Percentiles rank a stretch among this genome's conserved stretches.
phyloP scores from a whole-genome alignment of 2,888 invertebrate genomes.

The Pachycephus smyrnensis region DNA sequence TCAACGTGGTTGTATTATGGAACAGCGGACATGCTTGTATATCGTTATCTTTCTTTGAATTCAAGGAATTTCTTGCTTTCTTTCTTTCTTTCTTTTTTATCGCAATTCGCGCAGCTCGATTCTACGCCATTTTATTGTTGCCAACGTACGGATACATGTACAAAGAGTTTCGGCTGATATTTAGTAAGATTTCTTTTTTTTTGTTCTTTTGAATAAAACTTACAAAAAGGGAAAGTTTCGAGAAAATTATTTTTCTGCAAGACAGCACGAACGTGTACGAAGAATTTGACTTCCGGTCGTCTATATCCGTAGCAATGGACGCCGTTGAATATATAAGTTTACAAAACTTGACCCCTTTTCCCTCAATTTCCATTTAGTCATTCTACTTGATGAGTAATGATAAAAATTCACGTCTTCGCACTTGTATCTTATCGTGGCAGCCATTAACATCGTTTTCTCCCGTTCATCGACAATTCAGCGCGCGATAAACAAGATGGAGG shows the following conservation, averaged over 20 bases:
- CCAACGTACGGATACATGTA: neutral
- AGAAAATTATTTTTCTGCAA: too few relatives aligned
- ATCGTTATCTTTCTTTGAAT: neutral
- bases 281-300: neutral
- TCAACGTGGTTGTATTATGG: neutral
- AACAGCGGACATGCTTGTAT: neutral
- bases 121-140: neutral
- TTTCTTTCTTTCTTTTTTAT: neutral
- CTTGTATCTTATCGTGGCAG: conserved; percentile 20
- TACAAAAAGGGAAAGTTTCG: too few relatives aligned
- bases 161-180: neutral
- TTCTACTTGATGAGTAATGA: conserved; percentile 18
- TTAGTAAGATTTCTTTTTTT: neutral
- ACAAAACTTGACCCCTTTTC: neutral
- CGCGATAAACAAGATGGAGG: neutral
- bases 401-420: conserved; percentile 34
- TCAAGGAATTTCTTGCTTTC: neutral
- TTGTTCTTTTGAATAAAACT: too few relatives aligned
- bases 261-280: neutral
- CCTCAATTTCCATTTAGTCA: too few relatives aligned
- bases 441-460: neutral
- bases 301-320: neutral
- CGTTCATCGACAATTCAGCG: neutral
- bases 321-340: neutral
- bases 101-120: neutral